Conservation (phyloP, 2,797 vertebrate genomes). For the Manis crassicaudata region DNA sequence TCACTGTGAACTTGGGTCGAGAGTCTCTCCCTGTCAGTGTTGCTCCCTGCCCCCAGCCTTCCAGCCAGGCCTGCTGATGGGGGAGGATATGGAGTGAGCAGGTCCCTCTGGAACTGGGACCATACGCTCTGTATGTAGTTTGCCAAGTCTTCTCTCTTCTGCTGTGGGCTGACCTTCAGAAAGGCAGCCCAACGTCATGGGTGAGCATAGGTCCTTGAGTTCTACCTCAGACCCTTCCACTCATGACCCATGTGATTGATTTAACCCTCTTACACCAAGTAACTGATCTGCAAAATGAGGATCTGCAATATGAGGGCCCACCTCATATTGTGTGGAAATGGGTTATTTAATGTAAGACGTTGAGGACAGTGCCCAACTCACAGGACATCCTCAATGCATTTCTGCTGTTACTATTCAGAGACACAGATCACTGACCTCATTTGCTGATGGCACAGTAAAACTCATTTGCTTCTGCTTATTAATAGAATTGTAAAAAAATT, state of each 20-base stretch:
- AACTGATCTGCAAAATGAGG: not conserved
- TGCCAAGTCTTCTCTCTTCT: not conserved
- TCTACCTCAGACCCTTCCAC: too few relatives aligned
- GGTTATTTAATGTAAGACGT: not conserved
- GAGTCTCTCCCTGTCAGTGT: too few relatives aligned
- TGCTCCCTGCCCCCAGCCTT: not conserved
- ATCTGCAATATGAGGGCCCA: too few relatives aligned
- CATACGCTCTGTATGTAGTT: fast-evolving
- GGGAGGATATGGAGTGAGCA: not conserved
- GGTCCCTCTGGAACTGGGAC: not conserved
- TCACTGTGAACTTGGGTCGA: not conserved
- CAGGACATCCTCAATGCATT: not conserved
- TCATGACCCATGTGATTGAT: not conserved
- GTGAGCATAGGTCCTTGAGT: not conserved
- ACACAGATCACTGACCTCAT: not conserved
- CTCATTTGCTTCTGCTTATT: not conserved
- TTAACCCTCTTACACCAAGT: not conserved
- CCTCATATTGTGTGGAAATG: not conserved
- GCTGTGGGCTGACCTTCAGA: not conserved
- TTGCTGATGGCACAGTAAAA: not conserved
- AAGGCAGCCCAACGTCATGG: not conserved
- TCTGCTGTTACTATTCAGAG: not conserved
- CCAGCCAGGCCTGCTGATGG: too few relatives aligned
- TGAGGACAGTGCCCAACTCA: not conserved
- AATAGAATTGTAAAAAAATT: not conserved